Conservation (phyloP, 2,888 invertebrate genomes). For the Phymatocera aterrima region DNA sequence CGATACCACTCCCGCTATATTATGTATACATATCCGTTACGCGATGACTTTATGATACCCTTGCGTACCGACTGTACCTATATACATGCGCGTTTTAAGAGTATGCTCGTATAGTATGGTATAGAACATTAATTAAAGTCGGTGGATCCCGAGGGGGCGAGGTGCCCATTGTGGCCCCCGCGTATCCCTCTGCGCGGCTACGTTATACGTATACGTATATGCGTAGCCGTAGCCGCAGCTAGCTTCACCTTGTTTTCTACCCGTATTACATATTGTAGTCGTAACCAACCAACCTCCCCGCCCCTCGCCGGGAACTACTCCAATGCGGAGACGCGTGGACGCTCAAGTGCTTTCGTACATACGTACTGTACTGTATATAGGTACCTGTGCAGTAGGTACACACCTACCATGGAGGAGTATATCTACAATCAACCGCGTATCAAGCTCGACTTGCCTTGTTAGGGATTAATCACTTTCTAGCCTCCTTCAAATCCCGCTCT, state of each 20-base stretch:
- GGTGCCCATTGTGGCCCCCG: constrained; percentile 1
- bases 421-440: constrained; percentile 50
- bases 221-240: no score
- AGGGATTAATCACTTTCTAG: constrained; percentile 61
- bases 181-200: not conserved
- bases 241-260: not conserved
- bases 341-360: constrained; percentile 31
- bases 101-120: no score
- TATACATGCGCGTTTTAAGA: no score
- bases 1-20: not conserved
- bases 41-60: constrained; percentile 24
- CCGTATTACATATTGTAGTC: constrained; percentile 14
- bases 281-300: not conserved
- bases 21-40: not conserved
- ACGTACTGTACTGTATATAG: no score
- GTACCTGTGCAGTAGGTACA: not conserved
- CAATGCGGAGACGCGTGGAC: constrained; percentile 45
- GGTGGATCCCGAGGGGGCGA: constrained; percentile 59
- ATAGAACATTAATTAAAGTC: constrained; percentile 69
- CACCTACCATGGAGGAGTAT: not conserved
- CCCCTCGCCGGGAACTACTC: not conserved
- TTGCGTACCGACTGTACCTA: not conserved
- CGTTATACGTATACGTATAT: no score
- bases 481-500: constrained; percentile 5
- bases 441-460: constrained; percentile 55